Evolutionary conservation across 1,140 invertebrate genomes (phyloP).

Genomic region (Colletes gigas): DNA sequence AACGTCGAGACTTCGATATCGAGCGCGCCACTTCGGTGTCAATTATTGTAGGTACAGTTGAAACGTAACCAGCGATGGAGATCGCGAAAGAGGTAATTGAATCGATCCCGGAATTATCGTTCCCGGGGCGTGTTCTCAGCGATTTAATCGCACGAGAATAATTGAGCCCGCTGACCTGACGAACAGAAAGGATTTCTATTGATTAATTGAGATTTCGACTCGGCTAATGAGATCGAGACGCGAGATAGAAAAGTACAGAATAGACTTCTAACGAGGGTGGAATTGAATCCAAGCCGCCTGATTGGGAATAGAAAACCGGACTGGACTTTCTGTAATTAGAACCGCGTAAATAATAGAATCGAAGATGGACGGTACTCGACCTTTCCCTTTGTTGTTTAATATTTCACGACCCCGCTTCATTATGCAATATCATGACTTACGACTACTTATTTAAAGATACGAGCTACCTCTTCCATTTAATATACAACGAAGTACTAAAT

Average conservation of each 20-base stretch:
- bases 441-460: no score
- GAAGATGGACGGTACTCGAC: not conserved
- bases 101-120: constrained; percentile 17
- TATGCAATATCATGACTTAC: not conserved
- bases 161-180: constrained; percentile 6
- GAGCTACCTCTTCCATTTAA: no score
- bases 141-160: constrained; percentile 30
- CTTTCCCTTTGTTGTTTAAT: not conserved
- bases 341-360: not conserved
- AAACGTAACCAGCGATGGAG: not conserved
- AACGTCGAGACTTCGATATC: constrained; percentile 3
- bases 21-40: constrained; percentile 2
- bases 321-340: not conserved
- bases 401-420: not conserved
- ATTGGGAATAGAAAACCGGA: not conserved
- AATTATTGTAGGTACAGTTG: not conserved
- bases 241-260: not conserved
- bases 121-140: not conserved
- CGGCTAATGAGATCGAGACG: constrained; percentile 15
- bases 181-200: not conserved
- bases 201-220: constrained; percentile 36
- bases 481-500: no score
- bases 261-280: constrained; percentile 5
- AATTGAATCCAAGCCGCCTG: not conserved
- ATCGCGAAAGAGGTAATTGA: constrained; percentile 39